phyloP scores from a whole-genome alignment of 2,888 invertebrate species.

The Colletes collaris region DNA sequence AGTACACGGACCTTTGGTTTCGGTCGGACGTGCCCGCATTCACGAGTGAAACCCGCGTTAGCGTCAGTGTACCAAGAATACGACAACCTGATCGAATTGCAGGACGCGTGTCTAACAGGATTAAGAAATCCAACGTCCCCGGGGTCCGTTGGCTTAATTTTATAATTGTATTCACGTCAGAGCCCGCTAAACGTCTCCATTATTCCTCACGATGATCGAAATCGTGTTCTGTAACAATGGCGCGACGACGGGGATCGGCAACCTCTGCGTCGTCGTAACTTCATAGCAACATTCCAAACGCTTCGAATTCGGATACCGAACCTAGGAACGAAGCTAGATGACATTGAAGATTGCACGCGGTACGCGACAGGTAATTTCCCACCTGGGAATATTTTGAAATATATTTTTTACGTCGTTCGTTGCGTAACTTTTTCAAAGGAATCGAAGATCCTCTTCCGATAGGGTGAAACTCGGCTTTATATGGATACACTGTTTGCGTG shows the following conservation, averaged over 20 bases:
- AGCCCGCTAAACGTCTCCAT: conserved; percentile 50
- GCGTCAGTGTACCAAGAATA: conserved; percentile 33
- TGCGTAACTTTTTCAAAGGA: conserved; percentile 3
- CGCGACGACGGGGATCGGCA: no score
- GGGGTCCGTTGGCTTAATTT: conserved; percentile 16
- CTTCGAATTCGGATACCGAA: background rate
- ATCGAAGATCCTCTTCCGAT: conserved; percentile 1
- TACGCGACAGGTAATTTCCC: background rate
- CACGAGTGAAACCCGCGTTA: conserved; percentile 39
- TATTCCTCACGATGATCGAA: conserved; percentile 44
- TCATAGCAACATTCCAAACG: background rate
- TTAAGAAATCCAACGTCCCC: conserved; percentile 55
- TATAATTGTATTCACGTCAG: conserved; percentile 50
- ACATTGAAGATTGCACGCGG: background rate
- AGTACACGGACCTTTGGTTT: conserved; percentile 34
- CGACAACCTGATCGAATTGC: conserved; percentile 60
- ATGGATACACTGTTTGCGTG: conserved; percentile 3
- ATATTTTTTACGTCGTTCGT: background rate
- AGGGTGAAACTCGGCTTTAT: conserved; percentile 3
- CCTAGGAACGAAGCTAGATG: background rate
- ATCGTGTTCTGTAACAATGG: conserved; percentile 15
- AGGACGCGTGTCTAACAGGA: conserved; percentile 55
- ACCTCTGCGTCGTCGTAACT: background rate
- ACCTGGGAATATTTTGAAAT: background rate
- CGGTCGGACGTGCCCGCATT: conserved; percentile 51